These are phyloP conservation scores for Eugnorisma glareosa DNA, from an alignment of 2,888 invertebrate species.

Conservation along the genomic window DNA sequence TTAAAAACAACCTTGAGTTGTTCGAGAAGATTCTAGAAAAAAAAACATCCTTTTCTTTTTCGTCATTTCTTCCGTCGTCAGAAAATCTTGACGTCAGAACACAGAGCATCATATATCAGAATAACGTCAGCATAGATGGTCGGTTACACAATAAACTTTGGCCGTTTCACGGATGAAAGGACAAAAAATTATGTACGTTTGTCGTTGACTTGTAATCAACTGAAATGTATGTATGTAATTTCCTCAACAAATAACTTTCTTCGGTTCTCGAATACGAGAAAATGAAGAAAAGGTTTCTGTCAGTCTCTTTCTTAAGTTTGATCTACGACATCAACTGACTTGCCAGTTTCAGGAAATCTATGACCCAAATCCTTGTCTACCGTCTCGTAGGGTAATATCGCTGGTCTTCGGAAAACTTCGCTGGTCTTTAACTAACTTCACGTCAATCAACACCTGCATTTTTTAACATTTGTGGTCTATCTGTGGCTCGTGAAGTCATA, in stretches of 20 bases:
- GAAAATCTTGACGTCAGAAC: conserved; percentile 22
- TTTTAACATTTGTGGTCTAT: background rate
- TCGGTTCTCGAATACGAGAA: background rate
- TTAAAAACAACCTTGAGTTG: conserved; percentile 25
- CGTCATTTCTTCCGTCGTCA: conserved; percentile 7
- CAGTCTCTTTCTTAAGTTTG: too few species aligned
- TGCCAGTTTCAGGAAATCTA: background rate
- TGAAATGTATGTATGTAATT: background rate
- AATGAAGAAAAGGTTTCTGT: background rate
- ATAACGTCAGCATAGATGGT: conserved; percentile 11
- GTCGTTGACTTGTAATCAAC: conserved; percentile 34
- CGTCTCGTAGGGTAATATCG: background rate
- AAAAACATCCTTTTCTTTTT: conserved; percentile 3
- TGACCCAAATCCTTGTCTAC: background rate
- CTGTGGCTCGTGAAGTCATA: background rate
- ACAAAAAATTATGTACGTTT: conserved; percentile 14
- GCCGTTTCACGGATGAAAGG: background rate
- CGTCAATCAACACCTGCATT: background rate
- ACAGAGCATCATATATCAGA: too few species aligned
- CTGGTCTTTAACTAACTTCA: background rate
- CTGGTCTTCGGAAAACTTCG: background rate
- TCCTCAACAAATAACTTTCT: background rate
- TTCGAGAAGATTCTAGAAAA: conserved; percentile 27
- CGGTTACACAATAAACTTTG: conserved; percentile 28
- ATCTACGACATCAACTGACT: background rate